A percentile compares a stretch with the other conserved stretches of the same genome.
Conservation (phyloP, 2,797 vertebrate species). For the Psittacula derbiana region DNA sequence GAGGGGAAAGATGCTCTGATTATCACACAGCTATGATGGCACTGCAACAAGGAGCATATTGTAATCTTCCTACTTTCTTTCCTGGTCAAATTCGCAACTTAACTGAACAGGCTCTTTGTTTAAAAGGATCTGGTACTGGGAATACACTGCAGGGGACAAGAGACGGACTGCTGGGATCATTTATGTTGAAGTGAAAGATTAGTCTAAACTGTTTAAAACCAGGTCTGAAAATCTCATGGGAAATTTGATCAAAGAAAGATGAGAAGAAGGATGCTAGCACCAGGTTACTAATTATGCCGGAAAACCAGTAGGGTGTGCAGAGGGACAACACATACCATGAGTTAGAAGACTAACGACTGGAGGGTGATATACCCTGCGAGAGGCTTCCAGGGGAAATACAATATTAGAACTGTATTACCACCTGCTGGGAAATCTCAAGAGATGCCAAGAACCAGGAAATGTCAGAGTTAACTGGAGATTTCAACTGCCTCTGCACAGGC, state of each 20-base stretch:
- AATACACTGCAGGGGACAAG: not conserved
- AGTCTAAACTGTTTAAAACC: not conserved
- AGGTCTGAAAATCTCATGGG: not conserved
- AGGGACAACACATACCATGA: not conserved
- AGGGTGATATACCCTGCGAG: not conserved
- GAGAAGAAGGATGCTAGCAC: not conserved
- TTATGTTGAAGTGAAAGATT: not conserved
- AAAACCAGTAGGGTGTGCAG: not conserved
- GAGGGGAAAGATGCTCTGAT: not conserved
- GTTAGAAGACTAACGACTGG: not conserved
- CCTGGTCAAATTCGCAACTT: not conserved
- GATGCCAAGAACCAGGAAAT: slow-evolving; percentile 24
- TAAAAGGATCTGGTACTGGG: not conserved
- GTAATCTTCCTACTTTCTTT: not conserved
- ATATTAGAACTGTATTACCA: not conserved
- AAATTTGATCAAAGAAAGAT: not conserved
- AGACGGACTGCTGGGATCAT: not conserved
- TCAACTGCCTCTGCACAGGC: not conserved
- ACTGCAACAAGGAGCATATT: not conserved
- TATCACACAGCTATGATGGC: not conserved
- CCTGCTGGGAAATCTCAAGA: not conserved
- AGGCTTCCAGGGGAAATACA: not conserved
- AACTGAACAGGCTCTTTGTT: not conserved
- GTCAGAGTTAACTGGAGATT: not conserved
- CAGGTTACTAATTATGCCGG: not conserved